phyloP scores from a whole-genome alignment of 2,888 invertebrate genomes.

The Tachina lurida region DNA sequence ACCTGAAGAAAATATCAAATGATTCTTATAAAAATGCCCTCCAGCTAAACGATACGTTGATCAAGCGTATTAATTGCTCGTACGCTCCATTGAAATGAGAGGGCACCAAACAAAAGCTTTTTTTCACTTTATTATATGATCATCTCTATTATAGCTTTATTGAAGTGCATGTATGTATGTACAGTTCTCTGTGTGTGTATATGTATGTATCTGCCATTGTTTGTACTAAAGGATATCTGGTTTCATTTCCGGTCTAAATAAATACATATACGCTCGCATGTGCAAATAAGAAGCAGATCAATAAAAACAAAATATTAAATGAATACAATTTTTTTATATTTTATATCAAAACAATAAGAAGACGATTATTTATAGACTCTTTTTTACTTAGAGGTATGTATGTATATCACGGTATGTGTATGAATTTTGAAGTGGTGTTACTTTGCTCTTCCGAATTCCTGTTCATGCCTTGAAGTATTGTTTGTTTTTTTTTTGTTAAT shows the following conservation, averaged over 20 bases:
- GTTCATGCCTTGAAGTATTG: slow-evolving; percentile 3
- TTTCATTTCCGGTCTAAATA: slow-evolving; percentile 81
- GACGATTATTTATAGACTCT: slow-evolving; percentile 31
- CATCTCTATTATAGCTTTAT: slow-evolving; percentile 39
- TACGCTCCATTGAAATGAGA: slow-evolving; percentile 38
- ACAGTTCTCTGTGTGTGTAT: not conserved
- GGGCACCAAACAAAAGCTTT: slow-evolving; percentile 43
- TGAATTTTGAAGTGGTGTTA: slow-evolving; percentile 28
- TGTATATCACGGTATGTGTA: not conserved
- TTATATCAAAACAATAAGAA: slow-evolving; percentile 60
- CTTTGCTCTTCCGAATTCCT: slow-evolving; percentile 54
- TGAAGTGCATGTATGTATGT: not conserved
- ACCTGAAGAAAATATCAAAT: slow-evolving; percentile 65
- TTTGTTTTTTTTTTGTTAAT: not conserved
- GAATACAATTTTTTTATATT: slow-evolving; percentile 37
- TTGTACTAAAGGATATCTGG: slow-evolving; percentile 78
- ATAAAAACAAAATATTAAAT: slow-evolving; percentile 57
- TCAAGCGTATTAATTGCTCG: slow-evolving; percentile 39
- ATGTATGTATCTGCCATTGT: slow-evolving; percentile 46
- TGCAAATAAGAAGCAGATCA: slow-evolving; percentile 62
- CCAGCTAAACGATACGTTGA: slow-evolving; percentile 50
- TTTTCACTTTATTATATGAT: slow-evolving; percentile 55
- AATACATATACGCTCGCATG: slow-evolving; percentile 41
- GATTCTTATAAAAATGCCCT: slow-evolving; percentile 4
- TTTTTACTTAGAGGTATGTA: slow-evolving; percentile 11